phyloP scores from a whole-genome alignment of 2,888 invertebrate genomes.

The Caradrina clavipalpis region DNA sequence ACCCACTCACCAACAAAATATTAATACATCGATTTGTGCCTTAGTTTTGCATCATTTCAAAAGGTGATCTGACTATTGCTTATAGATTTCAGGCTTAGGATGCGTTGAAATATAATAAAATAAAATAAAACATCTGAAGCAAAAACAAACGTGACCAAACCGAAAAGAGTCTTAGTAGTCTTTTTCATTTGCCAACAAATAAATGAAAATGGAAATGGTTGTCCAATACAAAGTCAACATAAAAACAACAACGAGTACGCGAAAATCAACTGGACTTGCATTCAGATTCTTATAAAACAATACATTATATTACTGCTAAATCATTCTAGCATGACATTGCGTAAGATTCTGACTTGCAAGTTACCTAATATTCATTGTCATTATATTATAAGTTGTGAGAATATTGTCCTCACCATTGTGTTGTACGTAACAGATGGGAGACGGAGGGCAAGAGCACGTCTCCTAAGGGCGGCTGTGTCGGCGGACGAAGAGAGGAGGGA shows the following conservation, averaged over 20 bases:
- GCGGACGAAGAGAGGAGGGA: conserved; percentile 96
- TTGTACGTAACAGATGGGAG: conserved; percentile 80
- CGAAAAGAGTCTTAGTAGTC: background rate
- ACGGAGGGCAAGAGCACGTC: conserved; percentile 90
- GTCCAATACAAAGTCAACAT: background rate
- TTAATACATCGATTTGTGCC: background rate
- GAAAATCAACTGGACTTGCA: background rate
- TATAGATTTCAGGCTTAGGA: conserved; percentile 45
- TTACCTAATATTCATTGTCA: background rate
- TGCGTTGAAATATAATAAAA: conserved; percentile 25
- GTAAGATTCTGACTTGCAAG: conserved; percentile 16
- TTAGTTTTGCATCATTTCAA: background rate
- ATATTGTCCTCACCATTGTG: conserved; percentile 16
- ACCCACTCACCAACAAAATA: background rate
- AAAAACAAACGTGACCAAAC: conserved; percentile 5
- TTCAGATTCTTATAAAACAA: background rate
- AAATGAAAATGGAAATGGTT: background rate
- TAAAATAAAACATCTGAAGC: conserved; percentile 24
- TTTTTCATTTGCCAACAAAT: conserved; percentile 7
- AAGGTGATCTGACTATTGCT: background rate
- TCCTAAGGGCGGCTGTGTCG: conserved; percentile 91
- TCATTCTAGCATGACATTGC: background rate
- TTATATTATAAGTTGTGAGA: conserved; percentile 1
- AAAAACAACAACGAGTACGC: background rate
- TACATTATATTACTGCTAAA: background rate